Evolutionary conservation across 35 echinoderm and acorn worm species (phyloP).

Genomic region (Holothuria glaberrima): DNA sequence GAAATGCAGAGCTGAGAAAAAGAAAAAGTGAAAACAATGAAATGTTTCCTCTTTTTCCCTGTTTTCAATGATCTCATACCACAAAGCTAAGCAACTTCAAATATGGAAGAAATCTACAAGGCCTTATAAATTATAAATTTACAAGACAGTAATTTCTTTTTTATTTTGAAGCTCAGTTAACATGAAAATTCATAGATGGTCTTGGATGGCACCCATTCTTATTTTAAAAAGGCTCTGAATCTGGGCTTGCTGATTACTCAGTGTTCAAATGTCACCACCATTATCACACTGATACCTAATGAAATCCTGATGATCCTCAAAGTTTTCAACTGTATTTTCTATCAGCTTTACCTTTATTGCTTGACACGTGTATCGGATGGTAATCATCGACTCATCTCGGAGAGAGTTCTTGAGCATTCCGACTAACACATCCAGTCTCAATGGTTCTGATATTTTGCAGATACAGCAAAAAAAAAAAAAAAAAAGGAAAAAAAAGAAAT

Average conservation of each 20-base stretch:
- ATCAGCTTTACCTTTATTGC: constrained; percentile 79
- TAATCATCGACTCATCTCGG: constrained; percentile 83
- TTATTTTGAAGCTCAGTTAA: too few species aligned
- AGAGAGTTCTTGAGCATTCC: constrained; percentile 64
- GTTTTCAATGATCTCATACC: background rate
- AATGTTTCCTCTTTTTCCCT: background rate
- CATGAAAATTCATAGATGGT: too few species aligned
- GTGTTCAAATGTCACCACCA: too few species aligned
- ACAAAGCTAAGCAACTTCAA: background rate
- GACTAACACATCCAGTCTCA: constrained; percentile 9
- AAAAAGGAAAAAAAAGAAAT: too few species aligned
- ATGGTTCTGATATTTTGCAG: background rate
- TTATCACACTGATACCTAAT: background rate
- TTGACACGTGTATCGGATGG: constrained; percentile 79
- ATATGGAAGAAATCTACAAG: too few species aligned
- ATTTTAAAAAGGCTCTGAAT: too few species aligned
- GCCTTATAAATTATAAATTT: too few species aligned
- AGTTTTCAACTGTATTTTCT: background rate
- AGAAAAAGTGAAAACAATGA: background rate
- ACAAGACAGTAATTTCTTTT: too few species aligned
- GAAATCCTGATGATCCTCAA: background rate
- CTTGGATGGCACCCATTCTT: too few species aligned
- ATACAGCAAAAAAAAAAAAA: too few species aligned
- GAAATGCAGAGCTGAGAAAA: constrained; percentile 71
- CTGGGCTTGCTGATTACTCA: too few species aligned